Conservation (phyloP, 2,113 vertebrate species). For the Microtus richardsoni region DNA sequence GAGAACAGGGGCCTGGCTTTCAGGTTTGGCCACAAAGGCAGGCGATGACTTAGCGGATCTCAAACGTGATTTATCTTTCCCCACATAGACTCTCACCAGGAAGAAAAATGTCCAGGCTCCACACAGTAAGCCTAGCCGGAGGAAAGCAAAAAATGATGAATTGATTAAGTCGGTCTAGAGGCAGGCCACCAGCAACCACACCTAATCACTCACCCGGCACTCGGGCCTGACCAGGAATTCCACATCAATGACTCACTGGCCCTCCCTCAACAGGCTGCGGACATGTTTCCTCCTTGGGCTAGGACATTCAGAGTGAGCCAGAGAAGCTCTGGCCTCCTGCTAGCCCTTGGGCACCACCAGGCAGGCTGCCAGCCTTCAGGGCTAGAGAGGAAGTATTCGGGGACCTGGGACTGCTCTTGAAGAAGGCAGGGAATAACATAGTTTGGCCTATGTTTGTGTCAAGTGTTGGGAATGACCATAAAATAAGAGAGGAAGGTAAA, state of each 20-base stretch:
- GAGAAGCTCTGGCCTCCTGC: too few species aligned
- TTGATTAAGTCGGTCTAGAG: neutral
- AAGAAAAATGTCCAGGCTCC: neutral
- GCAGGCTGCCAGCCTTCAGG: neutral
- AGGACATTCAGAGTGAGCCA: neutral
- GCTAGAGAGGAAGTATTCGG: rapidly evolving
- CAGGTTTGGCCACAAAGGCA: neutral
- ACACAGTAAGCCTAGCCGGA: rapidly evolving
- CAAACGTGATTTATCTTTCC: neutral
- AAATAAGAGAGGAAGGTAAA: neutral
- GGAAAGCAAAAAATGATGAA: neutral
- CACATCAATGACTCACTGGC: neutral
- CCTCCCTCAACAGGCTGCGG: neutral
- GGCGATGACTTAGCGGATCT: neutral
- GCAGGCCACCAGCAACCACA: neutral
- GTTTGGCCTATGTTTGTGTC: too few species aligned
- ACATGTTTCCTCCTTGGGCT: neutral
- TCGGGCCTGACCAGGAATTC: neutral
- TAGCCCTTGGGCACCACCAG: too few species aligned
- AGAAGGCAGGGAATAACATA: rapidly evolving
- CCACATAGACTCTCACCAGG: neutral
- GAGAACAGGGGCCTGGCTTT: rapidly evolving
- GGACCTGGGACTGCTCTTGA: rapidly evolving
- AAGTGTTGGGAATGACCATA: neutral
- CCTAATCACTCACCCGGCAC: constrained; percentile 30